phyloP scores from a whole-genome alignment of 2,888 invertebrate genomes.

The Drepana falcataria region DNA sequence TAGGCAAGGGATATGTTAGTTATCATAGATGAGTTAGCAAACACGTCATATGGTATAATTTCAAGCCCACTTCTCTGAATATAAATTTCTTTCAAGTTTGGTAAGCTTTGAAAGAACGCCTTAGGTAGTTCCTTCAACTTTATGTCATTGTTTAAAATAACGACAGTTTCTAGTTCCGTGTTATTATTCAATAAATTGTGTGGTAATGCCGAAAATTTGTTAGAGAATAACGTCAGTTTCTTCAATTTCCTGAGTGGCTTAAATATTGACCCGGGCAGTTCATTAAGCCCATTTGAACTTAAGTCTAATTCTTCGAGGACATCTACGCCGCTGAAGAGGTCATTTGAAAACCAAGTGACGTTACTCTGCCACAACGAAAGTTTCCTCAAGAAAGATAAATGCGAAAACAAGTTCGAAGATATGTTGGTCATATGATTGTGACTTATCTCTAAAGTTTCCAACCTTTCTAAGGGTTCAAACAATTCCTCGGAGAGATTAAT shows the following conservation, averaged over 20 bases:
- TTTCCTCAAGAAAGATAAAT: conserved; percentile 77
- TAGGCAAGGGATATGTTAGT: conserved; percentile 79
- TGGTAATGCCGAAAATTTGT: conserved; percentile 82
- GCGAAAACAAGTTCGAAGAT: conserved; percentile 80
- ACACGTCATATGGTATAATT: conserved; percentile 79
- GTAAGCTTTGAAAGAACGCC: conserved; percentile 80
- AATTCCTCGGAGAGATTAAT: conserved; percentile 77
- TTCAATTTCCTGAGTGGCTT: conserved; percentile 79
- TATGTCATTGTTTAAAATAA: conserved; percentile 78
- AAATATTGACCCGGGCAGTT: conserved; percentile 81
- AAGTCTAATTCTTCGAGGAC: conserved; percentile 83
- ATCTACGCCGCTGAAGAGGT: conserved; percentile 80
- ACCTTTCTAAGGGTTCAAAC: conserved; percentile 74
- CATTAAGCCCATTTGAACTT: conserved; percentile 81
- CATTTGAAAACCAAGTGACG: conserved; percentile 79
- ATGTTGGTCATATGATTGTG: conserved; percentile 82
- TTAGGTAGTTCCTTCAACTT: conserved; percentile 78
- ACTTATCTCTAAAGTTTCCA: conserved; percentile 82
- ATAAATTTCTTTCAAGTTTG: conserved; percentile 75
- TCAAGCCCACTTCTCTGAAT: conserved; percentile 78
- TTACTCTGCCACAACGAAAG: conserved; percentile 85
- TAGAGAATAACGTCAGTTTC: conserved; percentile 82
- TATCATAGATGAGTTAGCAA: conserved; percentile 79
- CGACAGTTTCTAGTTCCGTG: conserved; percentile 70
- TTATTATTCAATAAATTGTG: conserved; percentile 78